These are phyloP conservation scores for Thysanoteuthis rhombus DNA, from an alignment of 2,888 invertebrate genomes.

Conservation along the genomic window DNA sequence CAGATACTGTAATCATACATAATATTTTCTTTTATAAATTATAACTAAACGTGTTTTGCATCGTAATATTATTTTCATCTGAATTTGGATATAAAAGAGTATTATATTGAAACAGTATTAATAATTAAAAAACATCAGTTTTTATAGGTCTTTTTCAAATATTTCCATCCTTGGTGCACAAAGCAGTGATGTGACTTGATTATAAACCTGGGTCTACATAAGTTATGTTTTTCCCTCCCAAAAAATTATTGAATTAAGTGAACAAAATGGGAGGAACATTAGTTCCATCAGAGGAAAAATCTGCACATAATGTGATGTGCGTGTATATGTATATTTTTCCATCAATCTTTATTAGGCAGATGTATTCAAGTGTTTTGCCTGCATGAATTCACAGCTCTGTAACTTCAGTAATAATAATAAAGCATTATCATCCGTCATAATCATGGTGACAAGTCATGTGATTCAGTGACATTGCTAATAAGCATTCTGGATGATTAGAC, in stretches of 20 bases:
- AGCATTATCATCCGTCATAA: neutral
- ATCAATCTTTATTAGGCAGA: neutral
- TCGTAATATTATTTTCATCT: neutral
- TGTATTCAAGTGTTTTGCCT: neutral
- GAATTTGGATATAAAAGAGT: neutral
- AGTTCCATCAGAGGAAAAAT: neutral
- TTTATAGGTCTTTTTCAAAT: neutral
- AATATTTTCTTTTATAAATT: neutral
- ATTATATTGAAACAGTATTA: neutral
- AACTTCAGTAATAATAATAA: neutral
- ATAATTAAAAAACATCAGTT: neutral
- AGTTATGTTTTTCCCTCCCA: neutral
- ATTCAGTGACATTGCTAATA: conserved; percentile 12
- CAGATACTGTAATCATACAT: neutral
- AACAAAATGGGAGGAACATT: neutral
- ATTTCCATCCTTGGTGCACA: neutral
- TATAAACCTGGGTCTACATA: neutral
- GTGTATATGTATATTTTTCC: neutral
- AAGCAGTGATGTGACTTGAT: conserved; percentile 12
- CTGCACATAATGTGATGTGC: neutral
- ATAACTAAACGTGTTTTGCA: neutral
- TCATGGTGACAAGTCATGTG: conserved; percentile 12
- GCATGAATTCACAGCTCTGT: neutral
- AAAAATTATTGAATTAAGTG: neutral
- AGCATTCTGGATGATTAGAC: neutral